Base-by-base conservation (phyloP, 2,888 invertebrate genomes). In the Chalcis sispes region DNA sequence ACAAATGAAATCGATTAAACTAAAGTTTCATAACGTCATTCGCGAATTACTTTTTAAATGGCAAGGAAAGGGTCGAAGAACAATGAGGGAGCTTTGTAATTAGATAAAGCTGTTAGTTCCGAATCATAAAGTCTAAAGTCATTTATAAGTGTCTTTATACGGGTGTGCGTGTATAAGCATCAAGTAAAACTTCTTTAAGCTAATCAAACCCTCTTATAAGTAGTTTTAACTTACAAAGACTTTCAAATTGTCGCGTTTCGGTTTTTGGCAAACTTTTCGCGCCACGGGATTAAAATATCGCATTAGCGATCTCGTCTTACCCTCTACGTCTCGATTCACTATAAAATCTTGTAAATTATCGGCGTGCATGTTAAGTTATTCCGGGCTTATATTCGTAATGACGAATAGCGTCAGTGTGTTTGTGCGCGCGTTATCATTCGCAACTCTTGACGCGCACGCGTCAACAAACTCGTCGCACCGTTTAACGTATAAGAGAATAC, bases 61-160 rank as follows among this genome's bases (percentile, higher is more conserved):
- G 13, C 8, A 8, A n/a, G n/a, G 25, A 18, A 62, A 48, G 18
- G 18, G 15, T 46, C n/a, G 20, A 13, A 23, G 29, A 27, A 46
- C 8, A 13, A 62, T 1, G 48, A 48, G n/a, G n/a, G n/a, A 46
- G 48, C 48, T 48, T 42, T n/a, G 48, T 62, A 62, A 62, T 48
- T 62, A 27, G 62, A 62, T 62, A 62, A 62, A 62, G 48, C 27
- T 18, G 62, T 62, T 62, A 62, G 27, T 62, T 62, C 48, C 46
- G 48, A 62, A 62, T 62, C 46, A 48, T 29, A 62, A 62, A 62
- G 48, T 62, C 29, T n/a, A 48, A 62, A 48, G 46, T 62, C 29
- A 42, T 62, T 46, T 62, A 10, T 46, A 46, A 40, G 18, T 40
- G n/a, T n/a, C n/a, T n/a, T n/a, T n/a, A n/a, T n/a, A n/a, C n/a